Evolutionary conservation across 2,113 vertebrate genomes (phyloP), one percentile per base, ranked within the genome.

Genomic region (Entosphenus tridentatus): DNA sequence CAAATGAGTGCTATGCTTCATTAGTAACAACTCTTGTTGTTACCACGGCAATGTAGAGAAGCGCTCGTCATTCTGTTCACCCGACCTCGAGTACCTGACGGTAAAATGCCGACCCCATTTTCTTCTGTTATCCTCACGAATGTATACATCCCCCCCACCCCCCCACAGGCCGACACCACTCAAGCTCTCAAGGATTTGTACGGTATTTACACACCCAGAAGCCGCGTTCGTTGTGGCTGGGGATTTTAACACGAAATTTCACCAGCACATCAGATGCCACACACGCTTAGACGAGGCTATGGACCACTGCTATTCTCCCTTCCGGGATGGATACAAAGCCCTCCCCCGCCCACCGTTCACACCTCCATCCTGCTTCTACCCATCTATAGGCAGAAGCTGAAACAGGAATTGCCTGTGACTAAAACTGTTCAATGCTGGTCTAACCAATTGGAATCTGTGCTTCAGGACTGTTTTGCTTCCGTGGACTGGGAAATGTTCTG

Each of bases 401-500:
- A 62, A 62, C 58, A 17, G 58, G 58, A 62, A 62, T 14, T 14
- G 58, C 58, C 58, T 13, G 58, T 62, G 58, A 62, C 58, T 13
- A 8, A 17, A 14, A 62, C 58, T 17, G 16, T 62, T 17, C 4
- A 62, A 62, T 17, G 58, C 58, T 62, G 58, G 58, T 62, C 58
- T 62, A 17, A 62, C 58, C 58, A 62, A 62, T 62, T 3, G 58
- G 58, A 62, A 14, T 62, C 58, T 62, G 16, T 62, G 58, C 8
- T 62, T 14, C 58, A 62, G 16, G 7, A 62, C 58, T 62, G 58
- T 17, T 62, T 62, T 62, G 58, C 13, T 62, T 62, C 58, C 8
- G 16, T 17, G 13, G 58, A 62, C 58, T 62, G 58, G 58, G 58
- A 62, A 14, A 62, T 62, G 58, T 62, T 62, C 58, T 62, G 58